Percentiles rank a stretch among this genome's conserved stretches.
phyloP scores from a whole-genome alignment of 64 coral and sea anemone species.

The Pachyseris speciosa region DNA sequence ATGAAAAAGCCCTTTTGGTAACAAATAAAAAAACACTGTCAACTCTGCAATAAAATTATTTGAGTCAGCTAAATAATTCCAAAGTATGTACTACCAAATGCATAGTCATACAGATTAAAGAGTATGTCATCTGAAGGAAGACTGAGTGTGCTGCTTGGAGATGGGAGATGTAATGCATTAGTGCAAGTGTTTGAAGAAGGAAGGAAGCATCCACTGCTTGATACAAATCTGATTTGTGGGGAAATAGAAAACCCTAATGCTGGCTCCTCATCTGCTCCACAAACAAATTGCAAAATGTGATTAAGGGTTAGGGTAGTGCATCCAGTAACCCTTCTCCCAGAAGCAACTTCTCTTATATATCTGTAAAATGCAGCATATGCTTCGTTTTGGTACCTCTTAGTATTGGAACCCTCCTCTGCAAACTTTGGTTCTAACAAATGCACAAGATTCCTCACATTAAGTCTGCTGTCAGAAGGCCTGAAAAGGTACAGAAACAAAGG shows the following conservation, averaged over 20 bases:
- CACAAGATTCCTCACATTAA: conserved; percentile 5
- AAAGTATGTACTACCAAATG: conserved; percentile 35
- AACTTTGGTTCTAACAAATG: conserved; percentile 19
- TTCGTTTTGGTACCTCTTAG: no score
- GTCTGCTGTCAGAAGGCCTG: conserved; percentile 15
- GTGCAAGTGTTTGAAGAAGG: conserved; percentile 47
- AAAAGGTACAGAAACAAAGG: conserved; percentile 28
- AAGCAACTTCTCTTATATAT: conserved; percentile 35
- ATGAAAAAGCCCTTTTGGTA: neutral
- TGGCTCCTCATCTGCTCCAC: conserved; percentile 49
- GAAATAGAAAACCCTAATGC: conserved; percentile 37
- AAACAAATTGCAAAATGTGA: conserved; percentile 54
- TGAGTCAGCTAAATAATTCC: conserved; percentile 18
- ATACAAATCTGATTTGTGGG: conserved; percentile 45
- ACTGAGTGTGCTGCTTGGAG: conserved; percentile 27
- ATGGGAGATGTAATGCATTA: conserved; percentile 37
- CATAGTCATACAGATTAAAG: conserved; percentile 39
- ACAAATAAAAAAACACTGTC: neutral
- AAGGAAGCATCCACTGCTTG: conserved; percentile 34
- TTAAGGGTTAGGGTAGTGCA: conserved; percentile 31
- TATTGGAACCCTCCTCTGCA: conserved; percentile 35
- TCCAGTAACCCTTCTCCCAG: conserved; percentile 16
- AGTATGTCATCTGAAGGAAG: conserved; percentile 23
- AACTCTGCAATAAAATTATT: conserved; percentile 27
- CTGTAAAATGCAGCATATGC: conserved; percentile 36